Conservation (phyloP, 1,140 invertebrate genomes). For the Diplogasteroides magnus region DNA sequence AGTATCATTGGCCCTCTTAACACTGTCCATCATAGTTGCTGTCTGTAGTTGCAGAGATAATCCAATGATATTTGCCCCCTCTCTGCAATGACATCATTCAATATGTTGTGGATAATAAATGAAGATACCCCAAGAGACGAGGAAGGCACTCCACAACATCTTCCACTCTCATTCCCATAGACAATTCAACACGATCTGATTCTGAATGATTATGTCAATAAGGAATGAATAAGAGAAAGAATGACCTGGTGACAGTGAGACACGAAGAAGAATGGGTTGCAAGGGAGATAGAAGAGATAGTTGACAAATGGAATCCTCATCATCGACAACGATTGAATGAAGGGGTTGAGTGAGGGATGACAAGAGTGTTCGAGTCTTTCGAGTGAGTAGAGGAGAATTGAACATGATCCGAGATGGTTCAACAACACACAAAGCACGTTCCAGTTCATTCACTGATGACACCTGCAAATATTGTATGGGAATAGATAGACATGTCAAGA, state of each 20-base stretch:
- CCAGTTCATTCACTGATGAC: slow-evolving; percentile 37
- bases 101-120: not conserved
- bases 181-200: not conserved
- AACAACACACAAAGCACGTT: slow-evolving; percentile 17
- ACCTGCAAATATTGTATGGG: not conserved
- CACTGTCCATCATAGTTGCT: not conserved
- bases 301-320: not conserved
- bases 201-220: not conserved
- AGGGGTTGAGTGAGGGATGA: not conserved
- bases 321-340: not conserved
- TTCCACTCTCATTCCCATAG: not conserved
- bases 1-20: too few relatives aligned
- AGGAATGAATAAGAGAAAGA: not conserved
- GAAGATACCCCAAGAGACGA: not conserved
- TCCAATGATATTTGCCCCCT: not conserved
- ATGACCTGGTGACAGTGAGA: not conserved
- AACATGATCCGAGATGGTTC: slow-evolving; percentile 78
- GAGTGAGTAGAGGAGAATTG: slow-evolving; percentile 90
- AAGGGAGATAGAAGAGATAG: not conserved
- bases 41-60: not conserved
- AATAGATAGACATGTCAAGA: not conserved
- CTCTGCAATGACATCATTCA: too few relatives aligned
- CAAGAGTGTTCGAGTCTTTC: slow-evolving; percentile 81
- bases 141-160: not conserved
- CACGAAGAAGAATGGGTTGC: not conserved